Conservation (phyloP, 2,113 vertebrate genomes). For the Paratilapia polleni region DNA sequence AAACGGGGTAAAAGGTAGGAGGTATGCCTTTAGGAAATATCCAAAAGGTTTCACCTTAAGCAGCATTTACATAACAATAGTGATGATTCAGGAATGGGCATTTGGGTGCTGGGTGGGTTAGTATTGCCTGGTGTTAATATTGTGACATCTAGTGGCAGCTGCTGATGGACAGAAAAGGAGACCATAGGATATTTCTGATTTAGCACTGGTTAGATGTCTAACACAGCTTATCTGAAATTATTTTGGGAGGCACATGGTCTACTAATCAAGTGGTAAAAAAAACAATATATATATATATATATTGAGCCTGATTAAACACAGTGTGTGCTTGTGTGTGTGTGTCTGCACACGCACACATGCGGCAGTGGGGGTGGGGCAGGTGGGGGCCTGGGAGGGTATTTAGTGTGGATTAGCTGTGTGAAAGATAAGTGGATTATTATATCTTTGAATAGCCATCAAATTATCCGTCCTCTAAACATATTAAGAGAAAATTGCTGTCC, state of each 20-base stretch:
- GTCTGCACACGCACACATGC: background rate
- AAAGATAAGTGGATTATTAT: slow-evolving; percentile 62
- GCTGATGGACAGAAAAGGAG: slow-evolving; percentile 35
- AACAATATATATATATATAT: background rate
- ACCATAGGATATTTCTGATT: background rate
- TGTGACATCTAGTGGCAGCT: slow-evolving; percentile 75
- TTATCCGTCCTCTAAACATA: slow-evolving; percentile 65
- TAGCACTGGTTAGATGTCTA: background rate
- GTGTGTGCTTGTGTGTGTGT: slow-evolving; percentile 4
- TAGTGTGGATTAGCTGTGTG: slow-evolving; percentile 48
- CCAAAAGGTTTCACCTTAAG: slow-evolving; percentile 48
- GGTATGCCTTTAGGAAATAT: slow-evolving; percentile 23
- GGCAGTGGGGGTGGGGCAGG: background rate
- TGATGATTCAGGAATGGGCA: slow-evolving; percentile 43
- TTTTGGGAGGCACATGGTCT: background rate
- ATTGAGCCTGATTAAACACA: slow-evolving; percentile 23
- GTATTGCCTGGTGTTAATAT: slow-evolving; percentile 60
- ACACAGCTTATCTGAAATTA: background rate
- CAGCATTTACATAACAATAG: slow-evolving; percentile 57
- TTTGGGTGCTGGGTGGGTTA: background rate
- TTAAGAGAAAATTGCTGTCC: slow-evolving; percentile 63
- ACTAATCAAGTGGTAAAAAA: slow-evolving; percentile 21
- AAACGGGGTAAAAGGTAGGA: slow-evolving; percentile 8
- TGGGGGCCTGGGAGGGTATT: background rate
- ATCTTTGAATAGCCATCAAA: slow-evolving; percentile 68